These are phyloP conservation scores for Gobionotothen gibberifrons DNA, from an alignment of 2,797 vertebrate genomes.

Conservation along the genomic window DNA sequence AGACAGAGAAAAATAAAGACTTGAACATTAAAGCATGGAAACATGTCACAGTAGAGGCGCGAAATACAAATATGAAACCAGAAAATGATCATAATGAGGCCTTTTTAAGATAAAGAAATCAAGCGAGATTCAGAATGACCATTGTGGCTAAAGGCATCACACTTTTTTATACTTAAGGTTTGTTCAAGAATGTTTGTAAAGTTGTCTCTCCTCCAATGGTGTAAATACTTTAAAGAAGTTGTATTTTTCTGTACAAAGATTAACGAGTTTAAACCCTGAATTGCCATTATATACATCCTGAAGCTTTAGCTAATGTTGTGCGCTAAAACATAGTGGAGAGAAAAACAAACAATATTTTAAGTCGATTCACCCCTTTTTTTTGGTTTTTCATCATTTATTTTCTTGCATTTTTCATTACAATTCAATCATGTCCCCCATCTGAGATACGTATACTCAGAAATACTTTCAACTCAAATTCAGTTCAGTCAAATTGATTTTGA, in stretches of 20 bases:
- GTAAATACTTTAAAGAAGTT: neutral
- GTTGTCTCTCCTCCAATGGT: neutral
- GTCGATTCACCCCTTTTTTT: neutral
- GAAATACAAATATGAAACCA: too few relatives aligned
- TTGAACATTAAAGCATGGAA: too few relatives aligned
- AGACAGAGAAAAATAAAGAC: too few relatives aligned
- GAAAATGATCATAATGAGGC: too few relatives aligned
- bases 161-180: neutral
- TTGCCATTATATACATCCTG: neutral
- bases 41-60: too few relatives aligned
- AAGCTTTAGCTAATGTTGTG: neutral
- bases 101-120: neutral
- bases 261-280: neutral
- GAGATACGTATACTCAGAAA: neutral
- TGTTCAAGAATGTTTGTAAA: neutral
- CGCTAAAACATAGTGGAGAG: too few relatives aligned
- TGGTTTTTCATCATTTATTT: neutral
- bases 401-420: neutral
- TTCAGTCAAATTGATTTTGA: neutral
- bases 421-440: conserved; percentile 12
- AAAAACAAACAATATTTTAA: neutral
- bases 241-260: neutral
- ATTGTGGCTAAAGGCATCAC: neutral
- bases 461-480: conserved; percentile 13
- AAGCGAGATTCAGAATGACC: neutral